Evolutionary conservation across 2,888 invertebrate species (phyloP), one percentile per base, ranked within the genome.

Genomic region (Chironomus riparius): DNA sequence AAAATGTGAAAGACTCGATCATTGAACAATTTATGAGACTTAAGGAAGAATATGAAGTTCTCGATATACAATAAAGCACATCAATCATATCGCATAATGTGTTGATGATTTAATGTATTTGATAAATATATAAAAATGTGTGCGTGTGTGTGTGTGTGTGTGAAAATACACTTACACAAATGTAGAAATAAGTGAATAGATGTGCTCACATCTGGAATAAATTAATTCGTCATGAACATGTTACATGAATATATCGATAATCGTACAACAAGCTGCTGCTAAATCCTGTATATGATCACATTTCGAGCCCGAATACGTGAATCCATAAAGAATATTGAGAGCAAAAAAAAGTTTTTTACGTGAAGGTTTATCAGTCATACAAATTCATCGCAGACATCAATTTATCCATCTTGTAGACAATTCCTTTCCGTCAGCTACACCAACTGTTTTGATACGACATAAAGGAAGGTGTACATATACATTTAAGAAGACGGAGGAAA

Each of bases 211-310:
- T 65, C 21, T 68, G 68, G 48, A 74, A 74, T 74, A 68, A 68
- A 74, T 68, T 74, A 74, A 65, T 68, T 28, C 48, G 38, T 74
- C 65, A 65, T 56, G 38, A 24, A 22, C 21, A 62, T 12, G 62
- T 62, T 68, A 68, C 65, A 74, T 74, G 48, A 68, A 74, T 47
- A 65, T 21, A 74, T 65, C 48, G 68, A 74, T 68, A 74, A 74
- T 68, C 65, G 13, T 24, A 65, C 21, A 56, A 18, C 56, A 56
- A 56, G 56, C 56, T 56, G 56, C 56, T 6, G 56, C 15, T 18
- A 38, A 38, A 38, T 38, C 38, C 38, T 38, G 10, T 38, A 38
- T 38, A 38, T 38, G 38, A 56, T 15, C 56, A 56, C 56, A 56
- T 18, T 56, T 15, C 3, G 2, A 15, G 56, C 7, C n/a, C n/a